Conservation (phyloP, 2,113 vertebrate genomes). For the Progne subis region DNA sequence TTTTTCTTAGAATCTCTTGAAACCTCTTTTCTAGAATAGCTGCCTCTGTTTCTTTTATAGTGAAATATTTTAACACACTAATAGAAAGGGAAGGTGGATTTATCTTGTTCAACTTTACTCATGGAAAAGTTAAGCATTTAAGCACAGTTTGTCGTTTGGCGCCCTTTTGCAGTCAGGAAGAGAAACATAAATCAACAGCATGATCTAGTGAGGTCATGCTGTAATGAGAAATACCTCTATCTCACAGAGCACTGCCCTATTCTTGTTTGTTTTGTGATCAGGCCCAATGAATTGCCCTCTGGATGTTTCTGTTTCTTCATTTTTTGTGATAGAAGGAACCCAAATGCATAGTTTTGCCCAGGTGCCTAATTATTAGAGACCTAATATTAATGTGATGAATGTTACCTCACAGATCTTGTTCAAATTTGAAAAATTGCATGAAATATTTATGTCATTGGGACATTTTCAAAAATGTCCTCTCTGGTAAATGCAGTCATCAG, state of each 20-base stretch:
- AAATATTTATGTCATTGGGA: not conserved
- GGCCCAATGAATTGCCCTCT: not conserved
- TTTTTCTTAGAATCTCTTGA: slow-evolving; percentile 16
- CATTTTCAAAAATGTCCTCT: not conserved
- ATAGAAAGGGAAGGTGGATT: not conserved
- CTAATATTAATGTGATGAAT: not conserved
- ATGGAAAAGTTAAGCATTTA: not conserved
- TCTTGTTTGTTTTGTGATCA: not conserved
- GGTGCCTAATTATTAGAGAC: not conserved
- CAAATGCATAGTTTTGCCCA: not conserved
- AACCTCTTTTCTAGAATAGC: slow-evolving; percentile 2
- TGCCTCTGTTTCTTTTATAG: not conserved
- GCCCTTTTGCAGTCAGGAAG: not conserved
- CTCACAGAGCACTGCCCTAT: not conserved
- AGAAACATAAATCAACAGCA: not conserved
- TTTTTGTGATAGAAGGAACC: not conserved
- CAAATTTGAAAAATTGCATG: not conserved
- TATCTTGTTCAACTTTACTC: not conserved
- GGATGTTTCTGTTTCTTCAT: not conserved
- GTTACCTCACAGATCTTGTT: not conserved
- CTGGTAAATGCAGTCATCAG: not conserved
- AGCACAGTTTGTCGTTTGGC: not conserved
- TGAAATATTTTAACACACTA: not conserved
- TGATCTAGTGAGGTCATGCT: not conserved
- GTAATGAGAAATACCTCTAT: not conserved